Conservation (phyloP, 2,113 vertebrate species). For the Datnioides undecimradiatus region DNA sequence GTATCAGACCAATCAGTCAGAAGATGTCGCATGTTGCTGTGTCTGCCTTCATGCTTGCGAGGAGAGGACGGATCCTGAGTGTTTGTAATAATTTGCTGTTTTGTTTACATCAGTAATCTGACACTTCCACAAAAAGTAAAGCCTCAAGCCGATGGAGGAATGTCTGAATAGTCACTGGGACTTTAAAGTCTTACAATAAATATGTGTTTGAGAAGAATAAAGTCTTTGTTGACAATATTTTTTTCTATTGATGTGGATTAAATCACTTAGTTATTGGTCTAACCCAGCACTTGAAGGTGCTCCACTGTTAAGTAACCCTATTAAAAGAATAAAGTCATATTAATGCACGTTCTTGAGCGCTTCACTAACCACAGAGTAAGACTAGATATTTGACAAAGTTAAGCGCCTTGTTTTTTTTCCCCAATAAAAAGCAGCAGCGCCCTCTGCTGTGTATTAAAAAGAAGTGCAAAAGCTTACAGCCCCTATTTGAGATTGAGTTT, state of each 20-base stretch:
- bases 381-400: too few relatives aligned
- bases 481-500: too few relatives aligned
- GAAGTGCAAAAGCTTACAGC: too few relatives aligned
- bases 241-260: neutral
- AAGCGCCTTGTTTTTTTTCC: too few relatives aligned
- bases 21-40: slow-evolving; percentile 44
- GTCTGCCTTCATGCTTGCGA: slow-evolving; percentile 63
- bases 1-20: neutral
- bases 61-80: slow-evolving; percentile 19
- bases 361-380: neutral
- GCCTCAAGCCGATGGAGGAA: neutral
- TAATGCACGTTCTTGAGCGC: neutral
- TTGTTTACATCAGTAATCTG: neutral
- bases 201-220: neutral
- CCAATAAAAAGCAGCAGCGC: too few relatives aligned
- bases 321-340: slow-evolving; percentile 31
- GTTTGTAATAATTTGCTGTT: neutral
- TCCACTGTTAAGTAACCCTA: neutral
- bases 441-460: too few relatives aligned
- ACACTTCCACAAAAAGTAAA: too few relatives aligned
- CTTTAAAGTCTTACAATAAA: neutral
- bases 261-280: neutral
- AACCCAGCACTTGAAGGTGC: slow-evolving; percentile 7
- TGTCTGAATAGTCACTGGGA: neutral
- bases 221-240: neutral